These are phyloP conservation scores for Apodemia duryi DNA, from an alignment of 2,888 invertebrate species.

Conservation along the genomic window DNA sequence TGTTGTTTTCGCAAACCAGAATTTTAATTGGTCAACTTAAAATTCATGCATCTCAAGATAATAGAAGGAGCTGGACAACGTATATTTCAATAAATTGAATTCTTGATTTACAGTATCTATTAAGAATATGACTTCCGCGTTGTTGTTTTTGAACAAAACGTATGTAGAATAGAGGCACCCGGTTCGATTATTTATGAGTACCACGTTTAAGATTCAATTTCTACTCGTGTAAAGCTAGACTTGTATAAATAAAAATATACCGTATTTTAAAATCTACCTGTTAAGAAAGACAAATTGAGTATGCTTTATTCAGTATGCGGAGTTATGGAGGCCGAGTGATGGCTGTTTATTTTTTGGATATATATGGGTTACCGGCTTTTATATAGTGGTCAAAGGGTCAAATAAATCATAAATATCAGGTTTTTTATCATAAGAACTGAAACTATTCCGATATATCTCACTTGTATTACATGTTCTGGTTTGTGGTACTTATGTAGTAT, in stretches of 20 bases:
- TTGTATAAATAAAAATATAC: slow-evolving; percentile 72
- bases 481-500: too few relatives aligned
- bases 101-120: slow-evolving; percentile 26
- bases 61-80: slow-evolving; percentile 12
- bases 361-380: slow-evolving; percentile 26
- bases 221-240: slow-evolving; percentile 70
- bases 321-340: slow-evolving; percentile 57
- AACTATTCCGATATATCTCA: too few relatives aligned
- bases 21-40: not conserved
- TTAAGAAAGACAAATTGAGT: slow-evolving; percentile 61
- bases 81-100: slow-evolving; percentile 28
- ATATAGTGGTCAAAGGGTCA: not conserved
- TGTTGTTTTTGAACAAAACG: slow-evolving; percentile 39
- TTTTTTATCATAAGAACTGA: not conserved
- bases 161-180: slow-evolving; percentile 36
- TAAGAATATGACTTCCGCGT: slow-evolving; percentile 36
- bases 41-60: not conserved
- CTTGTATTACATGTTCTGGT: too few relatives aligned
- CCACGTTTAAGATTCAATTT: slow-evolving; percentile 68
- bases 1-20: not conserved
- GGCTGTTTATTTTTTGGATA: slow-evolving; percentile 53
- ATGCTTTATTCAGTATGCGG: slow-evolving; percentile 60
- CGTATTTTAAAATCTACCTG: slow-evolving; percentile 68
- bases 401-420: not conserved
- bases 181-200: slow-evolving; percentile 65